Evolutionary conservation across 2,797 vertebrate genomes (phyloP).

Genomic region (Margarornis squamiger): DNA sequence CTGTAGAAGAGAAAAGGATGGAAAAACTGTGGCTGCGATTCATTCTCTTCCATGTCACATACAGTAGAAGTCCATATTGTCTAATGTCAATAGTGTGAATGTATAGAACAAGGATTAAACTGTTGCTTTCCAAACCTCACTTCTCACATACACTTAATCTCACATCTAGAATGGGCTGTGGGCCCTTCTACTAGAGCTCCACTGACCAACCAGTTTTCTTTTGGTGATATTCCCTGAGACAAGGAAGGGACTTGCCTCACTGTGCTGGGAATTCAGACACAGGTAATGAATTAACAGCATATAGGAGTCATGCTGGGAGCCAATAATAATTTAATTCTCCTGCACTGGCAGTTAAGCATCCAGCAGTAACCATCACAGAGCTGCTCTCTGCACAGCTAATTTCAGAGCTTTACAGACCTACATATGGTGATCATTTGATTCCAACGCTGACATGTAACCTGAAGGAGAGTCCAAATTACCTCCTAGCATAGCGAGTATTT

Average conservation of each 20-base stretch:
- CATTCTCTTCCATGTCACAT: not conserved
- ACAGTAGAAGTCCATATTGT: not conserved
- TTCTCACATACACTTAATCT: not conserved
- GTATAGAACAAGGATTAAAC: not conserved
- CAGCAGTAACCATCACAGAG: slow-evolving; percentile 17
- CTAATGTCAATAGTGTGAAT: not conserved
- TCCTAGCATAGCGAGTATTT: not conserved
- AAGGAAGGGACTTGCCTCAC: slow-evolving; percentile 56
- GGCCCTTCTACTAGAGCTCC: not conserved
- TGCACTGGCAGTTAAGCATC: slow-evolving; percentile 37
- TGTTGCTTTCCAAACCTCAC: not conserved
- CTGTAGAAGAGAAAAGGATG: not conserved
- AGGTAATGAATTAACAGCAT: slow-evolving; percentile 73
- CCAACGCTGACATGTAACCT: not conserved
- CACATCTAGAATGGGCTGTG: not conserved
- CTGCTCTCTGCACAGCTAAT: slow-evolving; percentile 38
- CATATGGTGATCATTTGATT: slow-evolving; percentile 53
- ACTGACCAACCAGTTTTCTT: not conserved
- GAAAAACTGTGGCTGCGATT: not conserved
- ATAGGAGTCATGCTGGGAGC: slow-evolving; percentile 58
- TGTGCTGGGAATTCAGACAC: slow-evolving; percentile 62
- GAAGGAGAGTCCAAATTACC: not conserved
- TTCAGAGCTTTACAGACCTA: slow-evolving; percentile 34
- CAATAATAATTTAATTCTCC: slow-evolving; percentile 73
- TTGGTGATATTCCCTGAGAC: slow-evolving; percentile 47